Evolutionary conservation across 1,140 invertebrate genomes (phyloP).

Genomic region (Macrocentrus cingulum): DNA sequence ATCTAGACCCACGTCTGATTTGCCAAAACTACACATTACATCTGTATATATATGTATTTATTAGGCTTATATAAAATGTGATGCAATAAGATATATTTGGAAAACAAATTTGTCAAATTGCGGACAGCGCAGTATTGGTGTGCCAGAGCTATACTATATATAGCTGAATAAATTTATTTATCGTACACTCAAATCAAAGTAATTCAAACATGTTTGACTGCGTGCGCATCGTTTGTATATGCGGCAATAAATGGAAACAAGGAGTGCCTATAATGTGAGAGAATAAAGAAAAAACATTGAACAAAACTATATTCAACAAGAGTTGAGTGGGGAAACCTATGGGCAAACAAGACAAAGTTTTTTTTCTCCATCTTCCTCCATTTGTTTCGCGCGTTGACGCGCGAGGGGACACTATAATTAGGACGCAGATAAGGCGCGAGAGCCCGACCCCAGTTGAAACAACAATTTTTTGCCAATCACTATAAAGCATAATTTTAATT

Average conservation of each 20-base stretch:
- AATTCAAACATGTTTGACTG: too few species aligned
- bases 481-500: constrained; percentile 55
- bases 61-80: too few species aligned
- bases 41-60: too few species aligned
- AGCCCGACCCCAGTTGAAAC: constrained; percentile 34
- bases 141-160: neutral
- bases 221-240: too few species aligned
- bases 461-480: constrained; percentile 54
- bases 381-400: constrained; percentile 35
- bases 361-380: constrained; percentile 40
- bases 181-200: too few species aligned
- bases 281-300: too few species aligned
- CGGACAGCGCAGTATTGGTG: neutral
- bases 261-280: too few species aligned
- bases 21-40: neutral
- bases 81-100: too few species aligned
- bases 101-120: neutral
- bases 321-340: neutral
- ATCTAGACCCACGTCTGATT: constrained; percentile 17
- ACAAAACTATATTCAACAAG: too few species aligned
- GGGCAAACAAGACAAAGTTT: constrained; percentile 6
- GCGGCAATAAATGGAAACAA: too few species aligned
- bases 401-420: constrained; percentile 44
- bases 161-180: too few species aligned
- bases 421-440: constrained; percentile 43